Base-by-base conservation (phyloP, 2,888 invertebrate species). In the Ormyrus labotus region DNA sequence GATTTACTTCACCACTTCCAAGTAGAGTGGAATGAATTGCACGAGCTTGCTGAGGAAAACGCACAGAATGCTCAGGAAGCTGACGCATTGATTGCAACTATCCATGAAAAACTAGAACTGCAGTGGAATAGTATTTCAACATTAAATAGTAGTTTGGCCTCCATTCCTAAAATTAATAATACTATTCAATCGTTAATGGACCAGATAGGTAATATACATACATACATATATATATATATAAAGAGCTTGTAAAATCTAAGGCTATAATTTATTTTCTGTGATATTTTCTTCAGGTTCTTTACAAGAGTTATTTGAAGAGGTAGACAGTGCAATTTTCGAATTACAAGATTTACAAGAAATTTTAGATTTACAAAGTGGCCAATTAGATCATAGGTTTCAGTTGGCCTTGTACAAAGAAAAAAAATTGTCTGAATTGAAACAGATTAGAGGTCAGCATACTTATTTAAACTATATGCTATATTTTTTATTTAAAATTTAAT, bases 341-440 rank as follows among this genome's bases (percentile, higher is more conserved):
- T 92, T 95, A 81, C 95, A 96, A 87, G 94, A 95, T 86, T 88
- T 94, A 79, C 93, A 95, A 11, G 95, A 96, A 86, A 93, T 93
- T 82, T 92, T 93, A 82, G 95, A 95, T 83, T 92, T 95, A 87
- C 94, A 95, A 86, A 94, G 93, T 86, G 93, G 94, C 91, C 95
- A 95, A 89, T 88, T 94, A 63, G 94, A 95, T 86, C 95, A 96
- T 87, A 92, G 94, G 84, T 94, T 94, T 87, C 95, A 95, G 83
- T 91, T 96, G 74, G 93, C 94, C 19, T 90, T 95, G 83, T 95
- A 95, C 85, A 94, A 95, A 88, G 94, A 95, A 85, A 94, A 94
- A 85, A 95, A 95, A 91, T 91, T 95, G 89, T 89, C 91, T 10
- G 92, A 92, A 83, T 86, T 93, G 50, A 92, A 92, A 86, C 86